Evolutionary conservation across 2,888 invertebrate species (phyloP).

Genomic region (Lampropteryx suffumata): DNA sequence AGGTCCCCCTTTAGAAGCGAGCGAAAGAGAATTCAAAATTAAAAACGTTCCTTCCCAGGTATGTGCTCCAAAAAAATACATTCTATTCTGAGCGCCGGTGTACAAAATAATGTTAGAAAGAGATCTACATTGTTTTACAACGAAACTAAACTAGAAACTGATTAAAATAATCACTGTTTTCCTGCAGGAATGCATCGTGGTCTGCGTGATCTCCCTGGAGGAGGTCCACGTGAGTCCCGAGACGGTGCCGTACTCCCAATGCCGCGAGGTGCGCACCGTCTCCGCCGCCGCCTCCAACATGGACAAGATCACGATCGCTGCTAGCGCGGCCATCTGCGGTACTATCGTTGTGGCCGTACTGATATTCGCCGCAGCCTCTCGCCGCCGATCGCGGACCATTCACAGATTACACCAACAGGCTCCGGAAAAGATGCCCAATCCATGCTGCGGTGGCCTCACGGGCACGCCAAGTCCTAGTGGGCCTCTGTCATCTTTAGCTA

Average conservation of each 20-base stretch:
- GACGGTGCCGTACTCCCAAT: constrained; percentile 92
- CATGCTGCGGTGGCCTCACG: constrained; percentile 88
- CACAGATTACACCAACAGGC: constrained; percentile 88
- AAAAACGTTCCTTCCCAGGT: constrained; percentile 96
- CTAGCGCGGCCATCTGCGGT: constrained; percentile 95
- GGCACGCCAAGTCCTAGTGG: constrained; percentile 91
- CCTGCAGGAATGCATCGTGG: constrained; percentile 93
- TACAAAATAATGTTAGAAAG: too few relatives aligned
- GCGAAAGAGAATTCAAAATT: constrained; percentile 95
- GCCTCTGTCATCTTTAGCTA: constrained; percentile 91
- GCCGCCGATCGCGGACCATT: constrained; percentile 89
- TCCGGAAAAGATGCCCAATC: constrained; percentile 88
- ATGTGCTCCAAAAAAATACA: constrained; percentile 8
- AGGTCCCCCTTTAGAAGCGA: constrained; percentile 94
- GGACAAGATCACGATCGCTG: constrained; percentile 97
- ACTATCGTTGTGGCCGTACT: constrained; percentile 95
- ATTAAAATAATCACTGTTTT: constrained; percentile 4
- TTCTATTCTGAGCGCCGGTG: too few relatives aligned
- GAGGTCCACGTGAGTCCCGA: constrained; percentile 94
- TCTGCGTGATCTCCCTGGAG: constrained; percentile 95
- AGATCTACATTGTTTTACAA: too few relatives aligned
- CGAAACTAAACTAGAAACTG: neutral
- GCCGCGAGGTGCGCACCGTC: constrained; percentile 94
- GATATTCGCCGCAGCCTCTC: constrained; percentile 93
- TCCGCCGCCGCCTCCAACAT: constrained; percentile 93